Evolutionary conservation across 2,797 vertebrate species (phyloP), one percentile per base, ranked within the genome.

Genomic region (Sebastes reedi): DNA sequence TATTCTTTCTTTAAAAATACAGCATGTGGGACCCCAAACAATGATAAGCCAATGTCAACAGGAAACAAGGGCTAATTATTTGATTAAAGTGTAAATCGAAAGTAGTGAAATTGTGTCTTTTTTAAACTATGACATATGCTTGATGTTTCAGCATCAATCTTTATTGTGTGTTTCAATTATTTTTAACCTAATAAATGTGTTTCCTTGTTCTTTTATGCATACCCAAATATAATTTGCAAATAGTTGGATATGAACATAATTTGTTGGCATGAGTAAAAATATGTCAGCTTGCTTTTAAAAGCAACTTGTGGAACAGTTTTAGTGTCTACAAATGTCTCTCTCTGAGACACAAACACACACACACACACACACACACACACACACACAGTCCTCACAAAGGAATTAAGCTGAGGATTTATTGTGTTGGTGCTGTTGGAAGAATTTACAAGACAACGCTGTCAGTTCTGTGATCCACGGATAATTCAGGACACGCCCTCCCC

Each of bases 361-460:
- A 74, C 29, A 73, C n/a, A 42, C 55, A 67, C 76, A 69, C 52
- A 64, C 76, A 69, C 52, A 64, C 46, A 56, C 30, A 65, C 66
- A 80, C 62, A 79, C 50, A 66, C 6, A 70, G 6, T 42, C 55
- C 74, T 67, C 55, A 80, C 68, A 78, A 34, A 16, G 52, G 36
- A 39, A 42, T 16, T 42, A 42, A 42, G 14, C 13, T 42, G 39
- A 77, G 58, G 76, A 77, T 84, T 82, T 82, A 70, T 75, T 70
- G 29, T 72, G 66, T 72, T 67, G 72, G 54, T 67, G 46, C 64
- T 58, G 67, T 8, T 75, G 61, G 69, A 81, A 69, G 67, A 77
- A 84, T 85, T 83, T 77, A 83, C 72, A 80, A 83, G 79, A 70
- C 72, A 76, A 77, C 2, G 25, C 68, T 67, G 79, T 75, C 55